phyloP scores from a whole-genome alignment of 2,797 vertebrate genomes.

The Macrochelys suwanniensis region DNA sequence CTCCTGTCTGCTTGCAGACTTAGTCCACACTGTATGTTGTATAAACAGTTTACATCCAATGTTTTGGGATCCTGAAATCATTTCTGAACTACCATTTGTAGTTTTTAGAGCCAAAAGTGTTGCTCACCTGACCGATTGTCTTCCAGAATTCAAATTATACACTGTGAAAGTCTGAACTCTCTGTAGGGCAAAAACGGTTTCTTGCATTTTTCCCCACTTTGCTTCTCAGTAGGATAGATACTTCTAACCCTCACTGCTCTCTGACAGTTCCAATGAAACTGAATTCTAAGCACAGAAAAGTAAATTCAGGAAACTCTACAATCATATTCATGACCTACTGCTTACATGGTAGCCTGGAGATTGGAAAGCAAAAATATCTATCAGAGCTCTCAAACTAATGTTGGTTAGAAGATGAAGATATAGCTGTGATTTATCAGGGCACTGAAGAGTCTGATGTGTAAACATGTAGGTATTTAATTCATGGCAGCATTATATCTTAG shows the following conservation, averaged over 20 bases:
- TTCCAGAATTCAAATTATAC: neutral
- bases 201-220: neutral
- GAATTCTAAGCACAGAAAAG: slow-evolving; percentile 28
- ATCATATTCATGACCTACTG: neutral
- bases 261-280: neutral
- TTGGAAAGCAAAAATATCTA: slow-evolving; percentile 23
- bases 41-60: neutral
- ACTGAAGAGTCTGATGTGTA: neutral
- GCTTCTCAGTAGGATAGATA: neutral
- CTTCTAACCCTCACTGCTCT: neutral
- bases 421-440: neutral
- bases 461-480: slow-evolving; percentile 20
- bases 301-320: neutral
- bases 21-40: rapidly evolving
- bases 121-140: neutral
- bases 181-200: neutral
- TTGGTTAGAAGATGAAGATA: neutral
- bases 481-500: neutral
- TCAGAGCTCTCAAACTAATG: slow-evolving; percentile 8
- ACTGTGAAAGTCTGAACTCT: neutral
- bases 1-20: too few species aligned
- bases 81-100: neutral
- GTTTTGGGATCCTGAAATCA: neutral
- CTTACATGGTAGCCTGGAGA: slow-evolving; percentile 5
- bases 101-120: slow-evolving; percentile 1